Evolutionary conservation across 1,140 invertebrate species (phyloP).

Genomic region (Psilanteris sp.): DNA sequence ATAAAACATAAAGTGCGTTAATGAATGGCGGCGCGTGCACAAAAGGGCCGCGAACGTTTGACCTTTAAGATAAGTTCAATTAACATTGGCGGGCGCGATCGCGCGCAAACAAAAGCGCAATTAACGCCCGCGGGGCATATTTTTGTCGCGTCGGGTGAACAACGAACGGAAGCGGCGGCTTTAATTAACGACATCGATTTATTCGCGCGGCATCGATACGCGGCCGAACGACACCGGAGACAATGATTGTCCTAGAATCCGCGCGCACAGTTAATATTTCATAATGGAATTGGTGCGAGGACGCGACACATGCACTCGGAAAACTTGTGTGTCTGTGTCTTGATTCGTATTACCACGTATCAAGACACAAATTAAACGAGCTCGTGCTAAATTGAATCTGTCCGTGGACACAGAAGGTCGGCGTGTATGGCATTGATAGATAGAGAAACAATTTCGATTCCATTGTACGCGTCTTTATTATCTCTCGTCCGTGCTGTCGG

Average conservation of each 20-base stretch:
- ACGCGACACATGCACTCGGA: constrained; percentile 18
- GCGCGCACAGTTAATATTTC: constrained; percentile 40
- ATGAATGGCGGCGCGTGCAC: no score
- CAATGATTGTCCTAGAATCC: constrained; percentile 29
- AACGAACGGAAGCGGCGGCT: constrained; percentile 24
- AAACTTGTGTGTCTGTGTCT: constrained; percentile 45
- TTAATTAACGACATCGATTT: constrained; percentile 58
- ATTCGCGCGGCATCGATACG: constrained; percentile 44
- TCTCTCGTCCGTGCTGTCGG: constrained; percentile 70
- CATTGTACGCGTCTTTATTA: constrained; percentile 78
- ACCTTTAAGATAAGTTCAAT: constrained; percentile 33
- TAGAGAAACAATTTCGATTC: constrained; percentile 80
- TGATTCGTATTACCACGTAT: constrained; percentile 68
- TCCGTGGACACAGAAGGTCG: constrained; percentile 56
- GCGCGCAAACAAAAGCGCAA: constrained; percentile 16
- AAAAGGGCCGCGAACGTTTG: no score
- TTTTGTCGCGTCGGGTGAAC: constrained; percentile 19
- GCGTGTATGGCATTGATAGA: constrained; percentile 76
- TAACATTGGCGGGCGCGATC: not conserved
- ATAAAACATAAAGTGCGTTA: no score
- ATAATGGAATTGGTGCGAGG: constrained; percentile 44
- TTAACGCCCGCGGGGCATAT: constrained; percentile 30
- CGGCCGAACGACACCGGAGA: constrained; percentile 17
- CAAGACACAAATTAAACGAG: constrained; percentile 76
- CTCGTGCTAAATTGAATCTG: constrained; percentile 74